Percentiles rank a stretch among this genome's conserved stretches.
Evolutionary conservation across 2,888 invertebrate species (phyloP).

Genomic region (Oligia fasciuncula): DNA sequence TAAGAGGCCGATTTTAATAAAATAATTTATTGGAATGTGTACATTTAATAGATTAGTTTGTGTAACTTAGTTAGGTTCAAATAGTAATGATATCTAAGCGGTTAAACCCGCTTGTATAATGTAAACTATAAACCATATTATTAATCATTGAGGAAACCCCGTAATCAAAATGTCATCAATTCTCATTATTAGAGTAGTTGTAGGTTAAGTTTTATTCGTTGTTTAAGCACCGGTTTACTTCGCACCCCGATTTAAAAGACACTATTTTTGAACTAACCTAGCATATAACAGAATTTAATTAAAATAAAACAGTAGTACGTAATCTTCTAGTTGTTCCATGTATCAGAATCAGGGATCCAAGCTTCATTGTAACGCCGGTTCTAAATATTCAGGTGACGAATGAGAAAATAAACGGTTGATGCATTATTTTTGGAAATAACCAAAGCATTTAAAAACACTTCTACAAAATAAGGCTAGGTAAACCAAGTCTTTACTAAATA

Average conservation of each 20-base stretch:
- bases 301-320: constrained; percentile 46
- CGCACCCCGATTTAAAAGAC: constrained; percentile 73
- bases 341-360: constrained; percentile 5
- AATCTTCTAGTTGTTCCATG: constrained; percentile 54
- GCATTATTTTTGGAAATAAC: constrained; percentile 21
- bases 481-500: not conserved
- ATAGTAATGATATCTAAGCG: constrained; percentile 43
- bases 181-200: constrained; percentile 46
- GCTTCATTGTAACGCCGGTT: constrained; percentile 39
- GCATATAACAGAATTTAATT: constrained; percentile 44
- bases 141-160: constrained; percentile 57
- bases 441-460: not conserved
- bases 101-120: constrained; percentile 33
- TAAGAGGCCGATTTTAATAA: constrained; percentile 62
- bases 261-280: constrained; percentile 71
- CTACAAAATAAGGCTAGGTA: not conserved
- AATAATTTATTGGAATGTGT: constrained; percentile 70
- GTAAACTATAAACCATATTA: constrained; percentile 42
- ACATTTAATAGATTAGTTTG: constrained; percentile 60
- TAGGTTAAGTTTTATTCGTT: constrained; percentile 63
- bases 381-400: constrained; percentile 27
- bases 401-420: not conserved
- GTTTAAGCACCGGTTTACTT: constrained; percentile 77
- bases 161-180: constrained; percentile 51
- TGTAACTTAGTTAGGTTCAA: constrained; percentile 62